A percentile compares a stretch with the other conserved stretches of the same genome.
Evolutionary conservation across 2,113 vertebrate species (phyloP).

Genomic region (human (Homo sapiens)): GRCh38 chr22:38414001-38414500

Average conservation of each 20-base stretch:
- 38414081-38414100: background rate
- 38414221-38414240: background rate
- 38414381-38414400: no score
- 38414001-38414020: background rate
- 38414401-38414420: no score
- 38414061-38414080: background rate
- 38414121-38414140: background rate
- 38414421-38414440: no score
- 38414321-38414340: background rate
- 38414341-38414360: background rate
- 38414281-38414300: background rate
- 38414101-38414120: background rate
- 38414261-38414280: background rate
- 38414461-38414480: no score
- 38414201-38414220: background rate
- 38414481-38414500: no score
- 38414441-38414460: no score
- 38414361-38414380: no score
- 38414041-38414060: background rate
- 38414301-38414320: background rate
- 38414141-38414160: background rate
- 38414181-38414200: background rate
- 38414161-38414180: accelerated
- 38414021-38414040: background rate
- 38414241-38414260: background rate